phyloP scores from a whole-genome alignment of 2,888 invertebrate species.

The Nudaria mundana region DNA sequence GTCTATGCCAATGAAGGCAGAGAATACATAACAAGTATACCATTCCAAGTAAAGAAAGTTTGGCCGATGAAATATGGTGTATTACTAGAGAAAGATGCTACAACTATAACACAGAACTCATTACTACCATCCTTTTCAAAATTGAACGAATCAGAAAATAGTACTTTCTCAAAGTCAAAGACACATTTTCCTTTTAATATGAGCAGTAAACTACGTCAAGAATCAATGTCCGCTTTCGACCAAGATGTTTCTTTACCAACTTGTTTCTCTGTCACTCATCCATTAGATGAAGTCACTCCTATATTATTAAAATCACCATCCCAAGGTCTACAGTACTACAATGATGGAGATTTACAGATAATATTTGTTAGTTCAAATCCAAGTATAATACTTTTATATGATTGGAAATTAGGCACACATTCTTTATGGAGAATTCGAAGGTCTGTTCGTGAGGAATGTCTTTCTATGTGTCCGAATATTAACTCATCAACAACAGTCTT shows the following conservation, averaged over 20 bases:
- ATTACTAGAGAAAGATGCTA: slow-evolving; percentile 87
- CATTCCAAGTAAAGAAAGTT: slow-evolving; percentile 89
- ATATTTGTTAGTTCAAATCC: slow-evolving; percentile 89
- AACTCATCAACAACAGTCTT: slow-evolving; percentile 64
- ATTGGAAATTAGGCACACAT: slow-evolving; percentile 88
- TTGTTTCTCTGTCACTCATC: slow-evolving; percentile 93
- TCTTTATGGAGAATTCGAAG: slow-evolving; percentile 91
- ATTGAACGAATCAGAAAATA: slow-evolving; percentile 65
- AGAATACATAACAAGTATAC: slow-evolving; percentile 90
- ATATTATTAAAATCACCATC: slow-evolving; percentile 86
- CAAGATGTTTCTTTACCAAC: slow-evolving; percentile 85
- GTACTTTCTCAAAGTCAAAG: slow-evolving; percentile 56
- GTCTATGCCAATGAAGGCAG: slow-evolving; percentile 91
- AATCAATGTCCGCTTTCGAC: slow-evolving; percentile 61
- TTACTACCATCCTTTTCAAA: slow-evolving; percentile 58
- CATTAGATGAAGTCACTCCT: slow-evolving; percentile 94
- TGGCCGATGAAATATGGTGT: slow-evolving; percentile 94
- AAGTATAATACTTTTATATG: slow-evolving; percentile 91
- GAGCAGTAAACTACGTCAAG: slow-evolving; percentile 62
- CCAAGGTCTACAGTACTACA: slow-evolving; percentile 81
- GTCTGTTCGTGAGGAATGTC: slow-evolving; percentile 87
- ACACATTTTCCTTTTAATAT: slow-evolving; percentile 52
- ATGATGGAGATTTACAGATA: slow-evolving; percentile 84
- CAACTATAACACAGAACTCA: slow-evolving; percentile 54
- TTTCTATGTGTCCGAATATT: slow-evolving; percentile 79